phyloP scores from a whole-genome alignment of 92 coral and sea anemone genomes.

The Umimayanthus chanpuru region DNA sequence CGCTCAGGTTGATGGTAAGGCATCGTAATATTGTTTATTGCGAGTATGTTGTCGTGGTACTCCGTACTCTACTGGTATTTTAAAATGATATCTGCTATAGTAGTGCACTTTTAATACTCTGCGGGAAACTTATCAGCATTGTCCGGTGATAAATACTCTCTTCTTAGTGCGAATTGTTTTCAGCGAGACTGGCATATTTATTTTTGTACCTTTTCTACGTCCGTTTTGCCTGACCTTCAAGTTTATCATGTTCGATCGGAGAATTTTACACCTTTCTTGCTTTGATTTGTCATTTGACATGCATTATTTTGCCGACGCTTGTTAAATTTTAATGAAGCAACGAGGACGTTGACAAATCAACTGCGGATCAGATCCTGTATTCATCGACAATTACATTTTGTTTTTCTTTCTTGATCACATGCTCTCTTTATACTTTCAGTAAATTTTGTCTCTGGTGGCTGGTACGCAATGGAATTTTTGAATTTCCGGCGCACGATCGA shows the following conservation, averaged over 20 bases:
- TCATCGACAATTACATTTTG: not conserved
- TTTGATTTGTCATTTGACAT: constrained; percentile 16
- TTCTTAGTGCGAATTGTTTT: not conserved
- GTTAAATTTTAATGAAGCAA: constrained; percentile 37
- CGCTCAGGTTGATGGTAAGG: constrained; percentile 94
- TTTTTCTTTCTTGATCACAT: constrained; percentile 3
- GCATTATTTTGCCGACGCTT: constrained; percentile 14
- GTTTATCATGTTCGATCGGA: constrained; percentile 1
- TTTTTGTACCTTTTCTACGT: not conserved
- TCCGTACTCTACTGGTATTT: too few species aligned
- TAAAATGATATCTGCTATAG: not conserved
- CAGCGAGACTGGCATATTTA: not conserved
- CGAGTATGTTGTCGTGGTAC: constrained; percentile 19
- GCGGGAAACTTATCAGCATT: not conserved
- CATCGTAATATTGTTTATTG: constrained; percentile 41
- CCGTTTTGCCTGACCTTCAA: not conserved
- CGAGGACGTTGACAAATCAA: constrained; percentile 3
- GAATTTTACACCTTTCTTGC: not conserved
- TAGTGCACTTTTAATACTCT: not conserved
- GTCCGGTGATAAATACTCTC: not conserved
- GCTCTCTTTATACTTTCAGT: not conserved
- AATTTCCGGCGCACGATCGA: constrained; percentile 34
- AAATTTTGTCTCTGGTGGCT: not conserved
- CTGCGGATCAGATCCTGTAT: constrained; percentile 1
- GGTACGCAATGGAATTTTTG: constrained; percentile 18